phyloP scores from a whole-genome alignment of 1,140 invertebrate species.

The Monochamus saltuarius region DNA sequence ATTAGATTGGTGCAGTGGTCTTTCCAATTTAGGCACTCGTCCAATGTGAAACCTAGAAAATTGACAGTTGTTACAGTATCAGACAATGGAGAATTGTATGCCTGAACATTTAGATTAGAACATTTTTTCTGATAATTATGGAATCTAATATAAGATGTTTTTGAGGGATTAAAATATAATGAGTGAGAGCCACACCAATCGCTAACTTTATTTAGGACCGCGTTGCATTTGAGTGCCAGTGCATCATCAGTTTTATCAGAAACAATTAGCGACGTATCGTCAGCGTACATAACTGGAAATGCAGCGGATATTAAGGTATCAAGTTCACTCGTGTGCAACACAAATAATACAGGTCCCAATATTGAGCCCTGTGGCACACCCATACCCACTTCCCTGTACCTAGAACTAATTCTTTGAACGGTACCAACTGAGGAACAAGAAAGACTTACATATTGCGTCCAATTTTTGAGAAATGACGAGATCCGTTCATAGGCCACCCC shows the following conservation, averaged over 20 bases:
- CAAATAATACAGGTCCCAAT: conserved; percentile 16
- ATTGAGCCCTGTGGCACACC: conserved; percentile 19
- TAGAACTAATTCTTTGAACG: background rate
- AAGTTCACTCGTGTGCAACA: conserved; percentile 11
- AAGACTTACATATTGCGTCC: background rate
- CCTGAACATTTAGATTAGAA: too few relatives aligned
- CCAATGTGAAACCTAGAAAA: background rate
- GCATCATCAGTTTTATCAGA: too few relatives aligned
- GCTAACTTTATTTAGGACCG: too few relatives aligned
- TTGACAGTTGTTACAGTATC: too few relatives aligned
- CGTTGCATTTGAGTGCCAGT: too few relatives aligned
- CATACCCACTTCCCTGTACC: background rate
- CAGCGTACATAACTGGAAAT: too few relatives aligned
- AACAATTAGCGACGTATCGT: too few relatives aligned
- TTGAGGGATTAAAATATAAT: too few relatives aligned
- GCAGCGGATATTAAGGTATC: background rate
- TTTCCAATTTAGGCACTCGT: conserved; percentile 9
- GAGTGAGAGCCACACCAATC: too few relatives aligned
- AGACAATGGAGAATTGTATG: too few relatives aligned
- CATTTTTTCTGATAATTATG: too few relatives aligned
- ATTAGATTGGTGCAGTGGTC: background rate
- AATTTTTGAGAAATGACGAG: background rate
- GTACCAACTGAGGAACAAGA: background rate
- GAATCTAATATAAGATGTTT: too few relatives aligned
- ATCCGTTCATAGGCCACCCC: background rate